Conservation (phyloP, 2,113 vertebrate genomes). For the Furnarius figulus region DNA sequence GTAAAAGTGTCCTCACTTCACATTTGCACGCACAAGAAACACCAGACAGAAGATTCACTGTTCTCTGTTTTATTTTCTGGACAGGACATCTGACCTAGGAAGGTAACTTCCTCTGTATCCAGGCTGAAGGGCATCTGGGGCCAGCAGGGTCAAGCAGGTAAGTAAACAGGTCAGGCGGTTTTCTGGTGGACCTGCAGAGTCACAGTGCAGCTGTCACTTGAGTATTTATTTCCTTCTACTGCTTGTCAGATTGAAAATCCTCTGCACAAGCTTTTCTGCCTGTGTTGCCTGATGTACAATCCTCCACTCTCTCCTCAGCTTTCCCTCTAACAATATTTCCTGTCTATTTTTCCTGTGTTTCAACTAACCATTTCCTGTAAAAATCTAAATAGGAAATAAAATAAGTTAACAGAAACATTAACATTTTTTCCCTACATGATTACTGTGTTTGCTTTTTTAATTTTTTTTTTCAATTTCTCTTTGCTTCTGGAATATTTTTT, state of each 20-base stretch:
- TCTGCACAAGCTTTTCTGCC: background rate
- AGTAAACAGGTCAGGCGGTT: fast-evolving
- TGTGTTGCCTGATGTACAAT: background rate
- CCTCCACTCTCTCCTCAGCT: background rate
- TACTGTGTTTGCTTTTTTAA: background rate
- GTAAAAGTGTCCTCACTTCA: background rate
- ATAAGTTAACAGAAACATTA: background rate
- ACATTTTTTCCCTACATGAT: background rate
- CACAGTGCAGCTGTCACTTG: background rate
- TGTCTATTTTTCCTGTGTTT: background rate
- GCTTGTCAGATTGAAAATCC: fast-evolving
- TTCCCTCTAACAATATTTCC: background rate
- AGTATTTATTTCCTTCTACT: background rate
- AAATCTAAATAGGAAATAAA: background rate
- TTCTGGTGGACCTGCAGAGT: background rate
- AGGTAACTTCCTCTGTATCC: background rate
- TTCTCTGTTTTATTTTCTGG: background rate
- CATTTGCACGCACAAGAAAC: background rate
- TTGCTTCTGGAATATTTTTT: background rate
- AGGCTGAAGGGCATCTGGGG: background rate
- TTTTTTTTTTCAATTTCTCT: background rate
- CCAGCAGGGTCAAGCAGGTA: background rate
- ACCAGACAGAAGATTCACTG: background rate
- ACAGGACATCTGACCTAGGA: fast-evolving
- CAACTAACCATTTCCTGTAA: background rate